phyloP scores from a whole-genome alignment of 2,888 invertebrate species.

The Eremobia ochroleuca region DNA sequence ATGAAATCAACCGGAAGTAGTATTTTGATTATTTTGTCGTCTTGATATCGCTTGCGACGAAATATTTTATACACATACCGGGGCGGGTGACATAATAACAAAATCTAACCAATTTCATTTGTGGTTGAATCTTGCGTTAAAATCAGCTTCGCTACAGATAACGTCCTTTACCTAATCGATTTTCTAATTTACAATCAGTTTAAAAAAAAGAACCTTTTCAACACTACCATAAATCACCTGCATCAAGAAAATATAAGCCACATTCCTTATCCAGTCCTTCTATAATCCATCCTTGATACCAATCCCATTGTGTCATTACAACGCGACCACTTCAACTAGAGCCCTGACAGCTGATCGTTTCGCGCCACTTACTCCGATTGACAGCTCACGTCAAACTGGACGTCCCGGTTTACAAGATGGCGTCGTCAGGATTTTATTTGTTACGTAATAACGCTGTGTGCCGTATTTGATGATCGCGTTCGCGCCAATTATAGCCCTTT shows the following conservation, averaged over 20 bases:
- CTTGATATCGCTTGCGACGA: too few species aligned
- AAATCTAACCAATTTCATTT: background rate
- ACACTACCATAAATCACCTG: background rate
- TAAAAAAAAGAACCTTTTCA: background rate
- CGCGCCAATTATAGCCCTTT: constrained; percentile 45
- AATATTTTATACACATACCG: background rate
- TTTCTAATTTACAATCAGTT: background rate
- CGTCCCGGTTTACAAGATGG: constrained; percentile 65
- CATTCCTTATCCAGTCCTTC: constrained; percentile 47
- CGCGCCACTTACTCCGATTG: constrained; percentile 56
- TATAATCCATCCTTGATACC: constrained; percentile 39
- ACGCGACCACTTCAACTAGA: constrained; percentile 64
- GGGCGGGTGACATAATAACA: background rate
- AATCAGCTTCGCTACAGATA: background rate
- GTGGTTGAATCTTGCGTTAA: background rate
- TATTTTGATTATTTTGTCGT: too few species aligned
- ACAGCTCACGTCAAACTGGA: constrained; percentile 64
- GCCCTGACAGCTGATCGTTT: constrained; percentile 62
- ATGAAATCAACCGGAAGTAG: too few species aligned
- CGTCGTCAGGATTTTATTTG: constrained; percentile 69
- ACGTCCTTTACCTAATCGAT: background rate
- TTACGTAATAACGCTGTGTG: constrained; percentile 62
- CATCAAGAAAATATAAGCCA: background rate
- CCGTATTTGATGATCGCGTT: constrained; percentile 50
- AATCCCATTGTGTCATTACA: constrained; percentile 66